Evolutionary conservation across 2,113 vertebrate species (phyloP).

Genomic region (Mesocricetus auratus): DNA sequence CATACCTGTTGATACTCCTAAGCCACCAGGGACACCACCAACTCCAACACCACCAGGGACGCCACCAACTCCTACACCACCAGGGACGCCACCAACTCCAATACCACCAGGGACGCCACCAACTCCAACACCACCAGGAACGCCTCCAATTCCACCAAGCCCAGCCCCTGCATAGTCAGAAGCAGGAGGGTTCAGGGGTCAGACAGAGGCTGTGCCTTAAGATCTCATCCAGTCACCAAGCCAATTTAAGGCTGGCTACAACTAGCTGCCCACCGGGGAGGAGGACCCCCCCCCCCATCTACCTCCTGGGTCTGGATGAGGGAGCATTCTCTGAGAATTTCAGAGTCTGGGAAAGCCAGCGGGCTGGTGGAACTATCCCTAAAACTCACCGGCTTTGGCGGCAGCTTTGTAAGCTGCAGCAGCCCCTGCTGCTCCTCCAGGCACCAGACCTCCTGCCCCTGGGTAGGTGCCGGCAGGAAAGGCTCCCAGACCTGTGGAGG

Average conservation of each 20-base stretch:
- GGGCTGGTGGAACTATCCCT: background rate
- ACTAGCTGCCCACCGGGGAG: background rate
- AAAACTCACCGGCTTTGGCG: constrained; percentile 87
- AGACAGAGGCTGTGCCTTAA: background rate
- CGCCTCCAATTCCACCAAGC: constrained; percentile 37
- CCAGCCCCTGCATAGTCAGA: constrained; percentile 74
- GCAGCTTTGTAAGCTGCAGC: constrained; percentile 87
- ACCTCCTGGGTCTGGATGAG: background rate
- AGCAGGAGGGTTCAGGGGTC: background rate
- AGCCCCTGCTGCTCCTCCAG: constrained; percentile 72
- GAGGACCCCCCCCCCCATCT: background rate
- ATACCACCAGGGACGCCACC: background rate
- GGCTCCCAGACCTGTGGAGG: constrained; percentile 58
- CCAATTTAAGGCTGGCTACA: background rate
- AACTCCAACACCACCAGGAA: constrained; percentile 15
- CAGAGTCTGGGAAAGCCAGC: background rate
- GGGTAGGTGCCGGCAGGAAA: constrained; percentile 80
- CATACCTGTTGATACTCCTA: constrained; percentile 85
- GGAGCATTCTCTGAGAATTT: background rate
- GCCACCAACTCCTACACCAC: background rate
- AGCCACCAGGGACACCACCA: constrained; percentile 61
- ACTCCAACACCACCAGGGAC: constrained; percentile 34
- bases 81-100: constrained; percentile 7
- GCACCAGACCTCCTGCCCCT: constrained; percentile 73
- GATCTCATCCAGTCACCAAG: background rate